Percentiles rank a stretch among this genome's conserved stretches.
Conservation (phyloP, 2,797 vertebrate species). For the Trichosurus vulpecula region DNA sequence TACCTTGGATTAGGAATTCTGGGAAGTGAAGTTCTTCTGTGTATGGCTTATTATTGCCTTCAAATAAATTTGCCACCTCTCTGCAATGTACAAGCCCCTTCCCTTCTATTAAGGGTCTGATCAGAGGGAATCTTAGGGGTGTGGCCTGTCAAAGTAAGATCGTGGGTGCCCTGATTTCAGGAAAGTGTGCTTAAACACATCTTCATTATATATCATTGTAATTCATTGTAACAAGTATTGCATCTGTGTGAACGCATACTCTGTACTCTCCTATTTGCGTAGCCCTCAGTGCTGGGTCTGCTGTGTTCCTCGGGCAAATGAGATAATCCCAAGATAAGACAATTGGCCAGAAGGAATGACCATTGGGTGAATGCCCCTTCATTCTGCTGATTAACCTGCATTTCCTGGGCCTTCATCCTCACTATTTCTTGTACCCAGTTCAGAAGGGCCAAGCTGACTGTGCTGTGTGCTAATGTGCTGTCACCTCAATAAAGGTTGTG, state of each 20-base stretch:
- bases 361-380: background rate
- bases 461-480: background rate
- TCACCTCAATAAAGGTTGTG: constrained; percentile 47
- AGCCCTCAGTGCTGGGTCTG: background rate
- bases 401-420: background rate
- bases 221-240: background rate
- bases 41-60: background rate
- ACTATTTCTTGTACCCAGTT: background rate
- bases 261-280: background rate
- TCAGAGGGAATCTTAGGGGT: background rate
- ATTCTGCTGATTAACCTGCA: background rate
- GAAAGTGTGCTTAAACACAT: fast-evolving
- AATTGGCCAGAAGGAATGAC: background rate
- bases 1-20: background rate
- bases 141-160: fast-evolving
- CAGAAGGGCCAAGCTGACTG: background rate
- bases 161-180: too few relatives aligned
- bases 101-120: background rate
- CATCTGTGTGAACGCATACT: background rate
- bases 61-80: background rate
- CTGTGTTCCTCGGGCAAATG: background rate
- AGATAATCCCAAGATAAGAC: background rate
- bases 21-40: background rate
- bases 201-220: background rate
- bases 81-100: background rate